Evolutionary conservation across 2,797 vertebrate genomes (phyloP), one percentile per base, ranked within the genome.

Genomic region (Harpagifer antarcticus): DNA sequence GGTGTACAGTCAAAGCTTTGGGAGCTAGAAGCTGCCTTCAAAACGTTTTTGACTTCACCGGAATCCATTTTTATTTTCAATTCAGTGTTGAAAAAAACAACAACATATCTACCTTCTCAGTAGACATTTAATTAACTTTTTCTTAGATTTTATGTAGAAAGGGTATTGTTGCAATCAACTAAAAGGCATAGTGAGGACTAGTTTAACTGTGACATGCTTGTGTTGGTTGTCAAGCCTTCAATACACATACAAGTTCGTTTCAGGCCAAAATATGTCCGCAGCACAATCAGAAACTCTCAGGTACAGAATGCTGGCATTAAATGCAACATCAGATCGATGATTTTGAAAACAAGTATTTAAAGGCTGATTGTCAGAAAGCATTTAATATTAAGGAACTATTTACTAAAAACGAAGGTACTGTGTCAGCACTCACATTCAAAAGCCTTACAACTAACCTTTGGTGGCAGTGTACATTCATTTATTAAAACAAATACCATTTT

Each of bases 1-100:
- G 40, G 31, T 7, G 64, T 53, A 71, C 63, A 67, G 53, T 55
- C 20, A 49, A 50, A 44, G 43, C 66, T 65, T 1, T 57, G 54
- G 33, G 15, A 12, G n/a, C 33, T 8, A 15, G 33, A 61, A 23
- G 68, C 50, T 42, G 44, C 49, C 37, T 53, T 48, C 3, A 56
- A 56, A 62, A 54, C 42, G 40, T 19, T 45, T 33, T 19, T 2
- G 17, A 60, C 52, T 62, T 45, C 23, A 40, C 48, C 61, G 50
- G 20, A 20, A 33, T 54, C 15, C n/a, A 19, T 14, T 40, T 42
- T 42, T 42, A 37, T 45, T 19, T 11, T 58, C 31, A 62, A 72
- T 49, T 5, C 23, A 55, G 16, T 9, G 17, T 11, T 55, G 14
- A 47, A 42, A 72, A 42, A 23, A 60, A 19, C 3, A 17, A 47